A percentile compares a stretch with the other conserved stretches of the same genome.
phyloP scores from a whole-genome alignment of 2,888 invertebrate genomes.

The Pasiphila rectangulata region DNA sequence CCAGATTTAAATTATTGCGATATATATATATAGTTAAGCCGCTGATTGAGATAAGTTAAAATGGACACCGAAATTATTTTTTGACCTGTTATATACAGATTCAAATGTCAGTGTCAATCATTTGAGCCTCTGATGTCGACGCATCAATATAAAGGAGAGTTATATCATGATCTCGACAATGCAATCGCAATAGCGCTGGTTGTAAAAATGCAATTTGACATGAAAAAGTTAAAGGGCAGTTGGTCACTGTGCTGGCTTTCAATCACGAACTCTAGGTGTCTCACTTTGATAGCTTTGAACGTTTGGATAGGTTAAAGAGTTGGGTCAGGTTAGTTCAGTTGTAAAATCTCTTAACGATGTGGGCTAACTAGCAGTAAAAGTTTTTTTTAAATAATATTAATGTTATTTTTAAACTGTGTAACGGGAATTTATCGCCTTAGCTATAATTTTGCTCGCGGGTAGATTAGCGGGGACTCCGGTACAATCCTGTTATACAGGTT shows the following conservation, averaged over 20 bases:
- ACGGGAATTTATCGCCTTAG: too few species aligned
- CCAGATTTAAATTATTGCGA: too few species aligned
- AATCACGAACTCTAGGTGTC: neutral
- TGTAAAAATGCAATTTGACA: conserved; percentile 21
- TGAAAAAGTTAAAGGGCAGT: conserved; percentile 18
- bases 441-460: too few species aligned
- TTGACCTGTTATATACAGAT: conserved; percentile 35
- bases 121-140: neutral
- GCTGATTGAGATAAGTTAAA: neutral
- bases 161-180: conserved; percentile 19
- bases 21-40: too few species aligned
- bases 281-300: neutral
- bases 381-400: too few species aligned
- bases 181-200: conserved; percentile 21
- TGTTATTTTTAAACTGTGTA: too few species aligned
- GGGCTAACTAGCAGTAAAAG: too few species aligned
- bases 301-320: too few species aligned
- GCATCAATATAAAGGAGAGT: conserved; percentile 9
- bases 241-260: conserved; percentile 13
- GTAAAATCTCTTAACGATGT: too few species aligned
- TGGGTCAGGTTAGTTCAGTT: too few species aligned
- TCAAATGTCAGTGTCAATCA: conserved; percentile 48
- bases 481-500: too few species aligned
- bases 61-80: conserved; percentile 26
- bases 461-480: too few species aligned